Base-by-base conservation (phyloP, 1,140 invertebrate species). In the Hylaeus anthracinus region DNA sequence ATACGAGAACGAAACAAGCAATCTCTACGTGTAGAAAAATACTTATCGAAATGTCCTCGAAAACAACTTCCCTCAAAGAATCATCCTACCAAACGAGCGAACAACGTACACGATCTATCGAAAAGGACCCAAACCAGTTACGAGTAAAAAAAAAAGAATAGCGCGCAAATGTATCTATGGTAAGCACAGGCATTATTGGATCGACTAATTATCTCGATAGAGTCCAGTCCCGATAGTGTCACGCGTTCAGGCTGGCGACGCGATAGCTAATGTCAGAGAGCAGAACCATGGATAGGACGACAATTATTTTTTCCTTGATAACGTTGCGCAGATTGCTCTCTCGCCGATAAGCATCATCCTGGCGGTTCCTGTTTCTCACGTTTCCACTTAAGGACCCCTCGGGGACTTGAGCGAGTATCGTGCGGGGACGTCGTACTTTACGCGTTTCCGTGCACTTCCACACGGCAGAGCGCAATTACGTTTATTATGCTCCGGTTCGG, bases 341-440 rank as follows among this genome's bases (percentile, higher is more conserved):
- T 37, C 9, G 10, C 45, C 66, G 75, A 71, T 77, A 77, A 77
- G 39, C 37, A 12, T 55, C 37, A 71, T 71, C 74, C 53, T 43
- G 53, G 15, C 43, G 53, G 53, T 76, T 76, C 64, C 43, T 76
- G 64, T 69, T 76, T 76, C 65, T 76, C 65, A 58, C 74, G 64
- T 77, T 77, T 77, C 66, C 66, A 60, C 37, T 77, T 77, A 77
- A 70, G 56, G 37, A 70, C 55, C 55, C 75, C 75, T 69, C 45
- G 43, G 66, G 45, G 45, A 77, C 56, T 70, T 39, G 43, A 51
- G 15, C 75, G 37, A 51, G 56, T 43, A 71, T 61, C 75, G 66
- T 60, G 26, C 56, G 51, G 15, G 10, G 14, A 60, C 43, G 43
- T 51, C 45, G 66, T 77, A 60, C 43, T 58, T 58, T 51, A 69